A percentile compares a stretch with the other conserved stretches of the same genome.
These are phyloP conservation scores for Alaudala cheleensis DNA, from an alignment of 2,113 vertebrate genomes.

Conservation along the genomic window DNA sequence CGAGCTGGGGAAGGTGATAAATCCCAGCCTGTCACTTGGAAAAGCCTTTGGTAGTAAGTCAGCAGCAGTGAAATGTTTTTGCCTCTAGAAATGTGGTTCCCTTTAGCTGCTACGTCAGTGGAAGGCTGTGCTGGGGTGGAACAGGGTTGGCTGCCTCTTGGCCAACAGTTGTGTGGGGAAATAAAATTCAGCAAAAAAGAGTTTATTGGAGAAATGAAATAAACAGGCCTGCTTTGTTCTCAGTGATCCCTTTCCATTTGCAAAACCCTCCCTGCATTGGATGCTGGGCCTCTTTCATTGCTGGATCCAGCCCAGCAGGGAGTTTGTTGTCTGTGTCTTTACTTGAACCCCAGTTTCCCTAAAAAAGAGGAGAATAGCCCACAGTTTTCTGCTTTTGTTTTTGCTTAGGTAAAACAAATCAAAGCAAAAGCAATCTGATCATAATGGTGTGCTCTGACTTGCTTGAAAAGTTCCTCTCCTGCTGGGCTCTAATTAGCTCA, in stretches of 20 bases:
- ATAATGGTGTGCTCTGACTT: background rate
- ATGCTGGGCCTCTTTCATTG: background rate
- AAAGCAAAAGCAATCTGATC: background rate
- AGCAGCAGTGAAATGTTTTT: slow-evolving; percentile 26
- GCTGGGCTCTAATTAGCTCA: background rate
- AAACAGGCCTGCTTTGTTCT: background rate
- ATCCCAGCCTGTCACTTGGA: slow-evolving; percentile 27
- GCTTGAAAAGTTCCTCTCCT: background rate
- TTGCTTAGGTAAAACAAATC: background rate
- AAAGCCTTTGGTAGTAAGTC: background rate
- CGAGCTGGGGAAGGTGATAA: slow-evolving; percentile 23
- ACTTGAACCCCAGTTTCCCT: background rate
- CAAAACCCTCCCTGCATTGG: background rate
- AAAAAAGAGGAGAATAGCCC: background rate
- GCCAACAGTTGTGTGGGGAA: background rate
- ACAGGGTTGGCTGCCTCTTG: background rate
- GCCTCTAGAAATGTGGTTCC: background rate
- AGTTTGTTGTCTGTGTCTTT: background rate
- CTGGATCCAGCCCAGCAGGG: background rate
- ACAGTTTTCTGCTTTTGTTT: background rate
- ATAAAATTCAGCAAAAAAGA: background rate
- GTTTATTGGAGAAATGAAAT: background rate
- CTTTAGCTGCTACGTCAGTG: background rate
- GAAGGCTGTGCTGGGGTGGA: background rate
- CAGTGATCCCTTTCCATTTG: background rate